Percentiles rank a stretch among this genome's conserved stretches.
Conservation (phyloP, 2,797 vertebrate genomes). For the Galaxias olidus region DNA sequence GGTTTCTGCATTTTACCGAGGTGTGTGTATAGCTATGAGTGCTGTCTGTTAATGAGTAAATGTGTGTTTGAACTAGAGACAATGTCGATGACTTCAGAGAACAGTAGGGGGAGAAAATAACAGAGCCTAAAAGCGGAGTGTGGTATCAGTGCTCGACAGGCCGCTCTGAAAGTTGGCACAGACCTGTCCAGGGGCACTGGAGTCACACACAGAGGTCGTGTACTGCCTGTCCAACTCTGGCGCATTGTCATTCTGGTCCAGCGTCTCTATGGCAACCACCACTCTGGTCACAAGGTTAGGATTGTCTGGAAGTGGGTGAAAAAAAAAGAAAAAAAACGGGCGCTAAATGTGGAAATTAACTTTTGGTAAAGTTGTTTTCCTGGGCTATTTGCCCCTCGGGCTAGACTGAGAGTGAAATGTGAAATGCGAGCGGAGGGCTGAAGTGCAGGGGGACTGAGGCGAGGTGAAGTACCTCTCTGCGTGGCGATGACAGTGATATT, state of each 20-base stretch:
- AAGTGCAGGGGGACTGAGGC: neutral
- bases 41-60: too few species aligned
- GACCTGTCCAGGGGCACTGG: constrained; percentile 83
- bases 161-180: constrained; percentile 26
- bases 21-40: too few species aligned
- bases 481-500: constrained; percentile 88
- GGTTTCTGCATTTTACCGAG: too few species aligned
- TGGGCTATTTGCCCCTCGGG: too few species aligned
- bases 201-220: constrained; percentile 85
- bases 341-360: too few species aligned
- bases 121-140: neutral
- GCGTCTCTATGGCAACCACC: constrained; percentile 85
- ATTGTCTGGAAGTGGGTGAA: constrained; percentile 75
- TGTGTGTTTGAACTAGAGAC: too few species aligned
- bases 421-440: neutral
- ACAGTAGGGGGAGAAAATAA: too few species aligned
- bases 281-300: constrained; percentile 83
- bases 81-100: too few species aligned
- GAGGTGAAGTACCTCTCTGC: constrained; percentile 77
- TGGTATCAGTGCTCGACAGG: neutral
- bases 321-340: neutral
- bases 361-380: too few species aligned
- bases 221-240: constrained; percentile 85
- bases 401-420: neutral
- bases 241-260: constrained; percentile 91